Evolutionary conservation across 2,113 vertebrate genomes (phyloP).

Genomic region (Brienomyrus brachyistius): DNA sequence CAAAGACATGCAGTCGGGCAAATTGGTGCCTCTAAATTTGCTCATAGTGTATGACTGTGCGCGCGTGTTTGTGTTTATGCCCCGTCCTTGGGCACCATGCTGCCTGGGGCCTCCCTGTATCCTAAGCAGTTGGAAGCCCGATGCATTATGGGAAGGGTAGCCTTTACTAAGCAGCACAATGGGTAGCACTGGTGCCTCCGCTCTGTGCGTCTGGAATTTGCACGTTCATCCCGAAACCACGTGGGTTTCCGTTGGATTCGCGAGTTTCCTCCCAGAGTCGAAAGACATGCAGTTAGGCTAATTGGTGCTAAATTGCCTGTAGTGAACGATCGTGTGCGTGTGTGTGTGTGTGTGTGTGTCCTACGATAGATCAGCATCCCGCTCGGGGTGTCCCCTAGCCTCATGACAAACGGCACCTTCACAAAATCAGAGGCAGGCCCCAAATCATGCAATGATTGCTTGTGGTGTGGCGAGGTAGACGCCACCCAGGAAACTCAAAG

Average conservation of each 20-base stretch:
- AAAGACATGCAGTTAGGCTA: background rate
- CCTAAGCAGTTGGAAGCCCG: background rate
- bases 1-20: background rate
- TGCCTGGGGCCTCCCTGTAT: background rate
- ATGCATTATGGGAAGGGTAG: background rate
- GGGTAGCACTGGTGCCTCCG: background rate
- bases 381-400: background rate
- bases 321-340: background rate
- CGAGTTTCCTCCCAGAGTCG: background rate
- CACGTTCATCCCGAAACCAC: background rate
- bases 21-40: background rate
- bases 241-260: background rate
- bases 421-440: constrained; percentile 13
- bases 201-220: background rate
- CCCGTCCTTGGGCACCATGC: background rate
- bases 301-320: background rate
- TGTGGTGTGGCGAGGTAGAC: constrained; percentile 20
- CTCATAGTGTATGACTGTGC: background rate
- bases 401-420: background rate
- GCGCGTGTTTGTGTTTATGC: background rate
- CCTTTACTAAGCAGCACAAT: background rate
- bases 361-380: background rate
- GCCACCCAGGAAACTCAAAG: constrained; percentile 29
- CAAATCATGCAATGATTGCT: constrained; percentile 26
- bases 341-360: background rate